Evolutionary conservation across 2,113 vertebrate genomes (phyloP).

Genomic region (Ochotona curzoniae): DNA sequence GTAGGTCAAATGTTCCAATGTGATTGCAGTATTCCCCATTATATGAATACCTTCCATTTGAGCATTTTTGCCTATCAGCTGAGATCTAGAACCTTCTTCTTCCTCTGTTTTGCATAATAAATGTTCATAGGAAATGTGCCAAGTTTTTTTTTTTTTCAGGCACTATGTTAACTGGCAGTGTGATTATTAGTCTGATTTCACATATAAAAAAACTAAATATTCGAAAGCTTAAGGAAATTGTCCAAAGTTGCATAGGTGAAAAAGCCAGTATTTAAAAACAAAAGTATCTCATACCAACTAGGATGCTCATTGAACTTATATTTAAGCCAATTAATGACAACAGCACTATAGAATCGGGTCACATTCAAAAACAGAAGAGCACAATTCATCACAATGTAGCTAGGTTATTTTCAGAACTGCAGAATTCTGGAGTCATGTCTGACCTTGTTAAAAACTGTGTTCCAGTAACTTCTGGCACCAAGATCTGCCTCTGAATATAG

Average conservation of each 20-base stretch:
- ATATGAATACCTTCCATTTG: background rate
- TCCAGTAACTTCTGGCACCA: background rate
- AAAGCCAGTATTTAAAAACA: conserved; percentile 1
- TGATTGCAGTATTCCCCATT: background rate
- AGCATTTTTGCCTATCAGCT: background rate
- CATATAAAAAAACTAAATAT: conserved; percentile 10
- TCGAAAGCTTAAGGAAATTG: conserved; percentile 41
- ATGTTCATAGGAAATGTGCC: background rate
- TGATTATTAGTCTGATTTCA: conserved; percentile 50
- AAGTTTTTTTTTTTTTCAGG: background rate
- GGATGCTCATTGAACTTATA: background rate
- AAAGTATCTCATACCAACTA: background rate
- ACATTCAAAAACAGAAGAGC: conserved; percentile 31
- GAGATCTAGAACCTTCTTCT: background rate
- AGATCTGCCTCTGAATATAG: conserved; percentile 19
- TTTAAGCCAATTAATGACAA: conserved; percentile 60
- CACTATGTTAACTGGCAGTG: background rate
- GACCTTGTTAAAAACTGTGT: background rate
- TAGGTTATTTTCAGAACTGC: conserved; percentile 49
- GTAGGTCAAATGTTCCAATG: conserved; percentile 42
- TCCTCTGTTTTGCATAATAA: conserved; percentile 21
- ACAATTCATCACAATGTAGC: background rate
- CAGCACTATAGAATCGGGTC: background rate
- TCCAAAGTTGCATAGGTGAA: background rate
- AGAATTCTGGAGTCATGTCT: background rate